Evolutionary conservation across 1,140 invertebrate species (phyloP).

Genomic region (Cecropterus lyciades): DNA sequence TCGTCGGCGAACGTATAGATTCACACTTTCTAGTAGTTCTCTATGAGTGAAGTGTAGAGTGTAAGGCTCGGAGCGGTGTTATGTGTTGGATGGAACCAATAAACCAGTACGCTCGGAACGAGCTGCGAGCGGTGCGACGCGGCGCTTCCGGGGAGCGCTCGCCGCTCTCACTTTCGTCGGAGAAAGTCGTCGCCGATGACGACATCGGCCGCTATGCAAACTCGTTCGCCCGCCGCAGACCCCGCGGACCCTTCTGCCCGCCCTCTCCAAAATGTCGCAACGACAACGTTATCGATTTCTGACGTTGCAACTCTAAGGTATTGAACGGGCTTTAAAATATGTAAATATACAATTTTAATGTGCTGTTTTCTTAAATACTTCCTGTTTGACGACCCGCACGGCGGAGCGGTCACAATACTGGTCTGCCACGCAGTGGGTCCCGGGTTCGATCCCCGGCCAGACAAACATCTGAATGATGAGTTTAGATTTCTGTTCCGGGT

Average conservation of each 20-base stretch:
- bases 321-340: background rate
- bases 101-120: background rate
- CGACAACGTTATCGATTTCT: background rate
- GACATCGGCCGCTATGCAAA: conserved; percentile 48
- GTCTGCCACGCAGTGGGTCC: no score
- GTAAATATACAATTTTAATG: background rate
- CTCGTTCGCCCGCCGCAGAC: conserved; percentile 13
- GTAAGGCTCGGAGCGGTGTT: no score
- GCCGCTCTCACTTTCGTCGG: conserved; percentile 59
- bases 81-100: background rate
- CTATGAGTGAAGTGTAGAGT: no score
- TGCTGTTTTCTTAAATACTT: no score
- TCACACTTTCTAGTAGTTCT: no score
- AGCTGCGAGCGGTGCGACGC: background rate
- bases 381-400: no score
- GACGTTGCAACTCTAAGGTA: background rate
- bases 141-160: conserved; percentile 24
- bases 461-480: no score
- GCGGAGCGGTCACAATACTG: no score
- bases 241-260: background rate
- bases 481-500: no score
- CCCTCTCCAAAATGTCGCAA: background rate
- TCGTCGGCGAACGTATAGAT: no score
- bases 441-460: no score
- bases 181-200: conserved; percentile 56